Evolutionary conservation across 2,113 vertebrate genomes (phyloP).

Genomic region (Leucosticte australis): DNA sequence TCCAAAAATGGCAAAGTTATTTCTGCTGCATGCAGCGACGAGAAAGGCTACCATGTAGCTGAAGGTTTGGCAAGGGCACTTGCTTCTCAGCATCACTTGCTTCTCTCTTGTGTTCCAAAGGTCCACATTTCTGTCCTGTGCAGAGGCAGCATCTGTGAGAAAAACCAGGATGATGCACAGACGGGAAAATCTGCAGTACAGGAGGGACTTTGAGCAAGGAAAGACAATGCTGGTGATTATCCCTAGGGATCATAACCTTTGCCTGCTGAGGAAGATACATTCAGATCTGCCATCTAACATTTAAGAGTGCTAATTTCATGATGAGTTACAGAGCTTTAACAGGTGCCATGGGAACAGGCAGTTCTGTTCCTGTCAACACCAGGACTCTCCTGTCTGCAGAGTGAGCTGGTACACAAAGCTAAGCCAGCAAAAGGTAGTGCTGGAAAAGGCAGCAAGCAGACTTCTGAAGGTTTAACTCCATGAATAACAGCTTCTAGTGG

Average conservation of each 20-base stretch:
- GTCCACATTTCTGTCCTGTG: rapidly evolving
- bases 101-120: neutral
- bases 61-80: neutral
- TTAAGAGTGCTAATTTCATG: neutral
- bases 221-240: neutral
- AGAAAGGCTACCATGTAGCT: neutral
- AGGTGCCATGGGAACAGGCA: neutral
- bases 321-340: neutral
- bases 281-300: neutral
- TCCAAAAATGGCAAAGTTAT: neutral
- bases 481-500: neutral
- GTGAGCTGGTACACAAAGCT: neutral
- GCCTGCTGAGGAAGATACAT: neutral
- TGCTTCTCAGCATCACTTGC: rapidly evolving
- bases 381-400: neutral
- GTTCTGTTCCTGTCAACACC: neutral
- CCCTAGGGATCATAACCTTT: neutral
- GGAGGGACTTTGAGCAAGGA: neutral
- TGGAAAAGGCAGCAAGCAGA: neutral
- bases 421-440: neutral
- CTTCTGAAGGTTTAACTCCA: neutral
- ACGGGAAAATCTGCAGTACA: neutral
- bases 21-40: neutral
- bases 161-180: neutral
- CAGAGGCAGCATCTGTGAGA: rapidly evolving